Evolutionary conservation across 2,888 invertebrate genomes (phyloP).

Genomic region (Diabrotica balteata): DNA sequence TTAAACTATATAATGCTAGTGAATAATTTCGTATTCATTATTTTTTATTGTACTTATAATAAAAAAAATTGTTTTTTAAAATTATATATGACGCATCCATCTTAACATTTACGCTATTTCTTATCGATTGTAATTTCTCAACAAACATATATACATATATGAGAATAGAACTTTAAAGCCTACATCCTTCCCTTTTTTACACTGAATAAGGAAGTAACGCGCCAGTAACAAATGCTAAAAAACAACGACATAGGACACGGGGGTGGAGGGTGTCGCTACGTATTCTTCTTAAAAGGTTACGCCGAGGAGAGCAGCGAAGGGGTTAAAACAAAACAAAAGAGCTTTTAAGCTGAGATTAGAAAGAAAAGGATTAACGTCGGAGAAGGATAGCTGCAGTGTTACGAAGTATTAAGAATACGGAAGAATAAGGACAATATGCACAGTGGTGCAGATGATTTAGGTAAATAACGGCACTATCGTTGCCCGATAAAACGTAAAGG

Average conservation of each 20-base stretch:
- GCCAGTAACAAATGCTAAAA: slow-evolving; percentile 33
- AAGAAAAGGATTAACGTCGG: slow-evolving; percentile 50
- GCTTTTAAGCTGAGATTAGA: slow-evolving; percentile 58
- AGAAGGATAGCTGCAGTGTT: slow-evolving; percentile 45
- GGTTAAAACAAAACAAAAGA: slow-evolving; percentile 59
- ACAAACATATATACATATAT: no score
- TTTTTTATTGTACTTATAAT: no score
- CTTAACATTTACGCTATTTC: no score
- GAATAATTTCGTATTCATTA: no score
- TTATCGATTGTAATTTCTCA: no score
- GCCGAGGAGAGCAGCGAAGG: slow-evolving; percentile 54
- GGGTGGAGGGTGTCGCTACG: slow-evolving; percentile 31
- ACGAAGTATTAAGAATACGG: slow-evolving; percentile 44
- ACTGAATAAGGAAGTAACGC: slow-evolving; percentile 32
- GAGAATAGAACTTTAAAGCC: no score
- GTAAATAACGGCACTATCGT: neutral
- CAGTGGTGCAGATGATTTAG: slow-evolving; percentile 27
- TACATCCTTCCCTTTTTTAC: slow-evolving; percentile 9
- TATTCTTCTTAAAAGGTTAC: slow-evolving; percentile 53
- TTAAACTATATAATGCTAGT: no score
- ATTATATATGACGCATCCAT: no score
- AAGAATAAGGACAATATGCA: slow-evolving; percentile 39
- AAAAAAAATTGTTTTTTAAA: no score
- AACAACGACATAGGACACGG: slow-evolving; percentile 23
- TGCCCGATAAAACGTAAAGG: no score